phyloP scores from a whole-genome alignment of 2,888 invertebrate genomes.

The Drosophila ezoana region DNA sequence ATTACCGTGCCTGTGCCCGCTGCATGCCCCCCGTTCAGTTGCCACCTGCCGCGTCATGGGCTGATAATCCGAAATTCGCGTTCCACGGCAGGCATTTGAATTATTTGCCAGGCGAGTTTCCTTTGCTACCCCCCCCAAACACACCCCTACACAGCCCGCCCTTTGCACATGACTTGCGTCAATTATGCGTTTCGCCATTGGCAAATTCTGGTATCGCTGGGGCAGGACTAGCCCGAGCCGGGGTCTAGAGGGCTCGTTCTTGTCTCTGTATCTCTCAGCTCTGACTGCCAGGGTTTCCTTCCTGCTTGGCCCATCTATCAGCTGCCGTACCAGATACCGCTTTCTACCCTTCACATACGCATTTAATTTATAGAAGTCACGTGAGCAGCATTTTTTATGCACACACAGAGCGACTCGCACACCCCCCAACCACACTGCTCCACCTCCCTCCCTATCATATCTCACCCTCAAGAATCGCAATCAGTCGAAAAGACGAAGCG shows the following conservation, averaged over 20 bases:
- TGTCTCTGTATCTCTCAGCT: constrained; percentile 5
- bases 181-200: constrained; percentile 58
- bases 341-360: constrained; percentile 31
- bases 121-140: too few species aligned
- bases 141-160: neutral
- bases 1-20: constrained; percentile 11
- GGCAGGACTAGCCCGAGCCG: neutral
- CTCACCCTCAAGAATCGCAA: constrained; percentile 34
- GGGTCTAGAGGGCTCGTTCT: neutral
- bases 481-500: constrained; percentile 41
- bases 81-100: constrained; percentile 43
- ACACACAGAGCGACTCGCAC: constrained; percentile 1
- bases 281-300: constrained; percentile 32
- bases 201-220: constrained; percentile 8
- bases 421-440: neutral
- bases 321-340: constrained; percentile 31
- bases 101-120: constrained; percentile 23
- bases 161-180: constrained; percentile 65
- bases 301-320: constrained; percentile 30
- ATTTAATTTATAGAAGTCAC: constrained; percentile 77
- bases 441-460: neutral
- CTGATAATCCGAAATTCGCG: constrained; percentile 49
- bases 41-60: constrained; percentile 45
- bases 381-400: constrained; percentile 73
- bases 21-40: neutral